Evolutionary conservation across 2,888 invertebrate species (phyloP), one percentile per base, ranked within the genome.

Genomic region (Drosophila kambysellisi): DNA sequence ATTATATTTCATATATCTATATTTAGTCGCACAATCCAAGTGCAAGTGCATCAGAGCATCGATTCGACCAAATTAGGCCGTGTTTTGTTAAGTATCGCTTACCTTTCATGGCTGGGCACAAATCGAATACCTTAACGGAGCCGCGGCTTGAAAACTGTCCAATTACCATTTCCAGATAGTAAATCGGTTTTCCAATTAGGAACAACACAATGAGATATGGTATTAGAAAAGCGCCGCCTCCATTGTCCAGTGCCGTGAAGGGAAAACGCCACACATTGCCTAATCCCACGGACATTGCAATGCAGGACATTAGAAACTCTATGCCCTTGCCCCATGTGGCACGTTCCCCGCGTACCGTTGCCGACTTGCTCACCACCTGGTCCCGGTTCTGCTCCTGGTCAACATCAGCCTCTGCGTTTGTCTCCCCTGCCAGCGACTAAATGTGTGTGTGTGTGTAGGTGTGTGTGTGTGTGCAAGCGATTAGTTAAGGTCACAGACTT

Each of bases 131-230:
- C 86, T 95, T 95, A 20, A 96, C 95, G 67, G 95, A 95, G 15
- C 96, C 96, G 75, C 94, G 94, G 76, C 95, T 95, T 33, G 95
- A 95, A 91, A 96, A 97, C 92, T 97, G 96, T 2, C 96, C 97
- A 51, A 96, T 93, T 7, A 95, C 93, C 93, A 96, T 95, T 93
- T 97, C 96, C 92, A 97, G 92, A 88, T 95, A 96, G 89, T 96
- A 96, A 82, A 96, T 94, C 1, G 96, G 96, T 79, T 95, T 94
- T 59, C 96, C 96, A 61, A 96, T 94, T 61, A 96, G 89, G 62
- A 95, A 93, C 56, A 96, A 92, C 12, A 96, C 94, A 70, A 95
- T 94, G 57, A 96, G 92, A 84, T 96, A 93, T 41, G 96, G 96
- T 71, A 96, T 95, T 32, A 96, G 92, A 82, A 96, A 96, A 0